Base-by-base conservation (phyloP, 2,113 vertebrate species). In the Semnopithecus entellus region DNA sequence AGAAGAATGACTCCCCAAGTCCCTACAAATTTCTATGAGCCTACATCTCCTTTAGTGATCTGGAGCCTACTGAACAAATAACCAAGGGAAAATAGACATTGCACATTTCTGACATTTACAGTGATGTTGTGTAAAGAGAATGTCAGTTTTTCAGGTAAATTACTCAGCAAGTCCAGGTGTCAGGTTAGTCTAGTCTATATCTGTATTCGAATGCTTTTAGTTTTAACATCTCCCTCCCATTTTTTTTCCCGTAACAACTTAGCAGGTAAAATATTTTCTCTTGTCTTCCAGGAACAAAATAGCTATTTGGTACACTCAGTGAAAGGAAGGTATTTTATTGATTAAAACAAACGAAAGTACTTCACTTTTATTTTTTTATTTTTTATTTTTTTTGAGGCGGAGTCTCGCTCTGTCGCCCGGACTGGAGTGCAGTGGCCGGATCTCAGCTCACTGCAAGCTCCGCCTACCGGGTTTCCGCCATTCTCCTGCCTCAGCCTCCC, bases 101-200 rank as follows among this genome's bases (percentile, higher is more conserved):
- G 0, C 11, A 48, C 55, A 64, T 96, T 83, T 82, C 38, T 90
- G 52, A 45, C 9, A 45, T 50, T 80, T 75, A 64, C 17, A n/a
- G 20, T 40, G 14, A 91, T 35, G 13, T 1, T 52, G 6, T 13
- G 5, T 82, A 68, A n/a, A 68, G 8, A 76, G 20, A 64, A 18
- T 23, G 12, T 2, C 61, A 8, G 3, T 18, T 20, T 35, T 61
- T 38, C 23, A 13, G 25, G 23, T 59, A 14, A 83, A 30, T 59
- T 14, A 25, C 14, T 61, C 23, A 48, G 16, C 18, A 35, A n/a
- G 23, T 8, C 17, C 32, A 55, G 7, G 11, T 1, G 38, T 61
- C 13, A 45, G 43, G 3, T 1, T 23, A 16, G 3, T 20, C 57
- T 38, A 4, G 3, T 48, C 10, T 43, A 3, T 6, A 35, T 25